Evolutionary conservation across 2,888 invertebrate species (phyloP), one percentile per base, ranked within the genome.

Genomic region (Seira sanloemensis): DNA sequence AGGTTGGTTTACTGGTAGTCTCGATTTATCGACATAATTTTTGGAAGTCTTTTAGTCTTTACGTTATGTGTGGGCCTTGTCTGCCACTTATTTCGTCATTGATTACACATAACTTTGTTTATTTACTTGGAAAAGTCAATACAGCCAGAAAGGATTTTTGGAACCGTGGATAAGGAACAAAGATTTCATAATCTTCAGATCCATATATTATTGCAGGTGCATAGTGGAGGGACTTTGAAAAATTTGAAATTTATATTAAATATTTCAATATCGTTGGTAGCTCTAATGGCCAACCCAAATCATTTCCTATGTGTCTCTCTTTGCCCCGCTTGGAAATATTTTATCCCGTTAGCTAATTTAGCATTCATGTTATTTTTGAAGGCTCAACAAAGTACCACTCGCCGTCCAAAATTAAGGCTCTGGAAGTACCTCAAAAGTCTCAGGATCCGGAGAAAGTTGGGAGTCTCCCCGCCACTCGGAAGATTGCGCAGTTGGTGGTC

Each of bases 11-110:
- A 12, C n/a, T 58, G 5, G 58, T 58, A 58, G 58, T 58, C 58
- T 58, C 58, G 67, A 67, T 76, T 76, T 76, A 76, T 76, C 67
- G 76, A 76, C 27, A 76, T 76, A 76, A 76, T 76, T 76, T 50
- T 50, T 7, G 58, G 18, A n/a, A 58, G 58, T 58, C n/a, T 16
- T 7, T 58, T 18, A 58, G n/a, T n/a, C n/a, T n/a, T n/a, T n/a
- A 58, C n/a, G 58, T n/a, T n/a, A 58, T 9, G 58, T 58, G 12
- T n/a, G 58, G n/a, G 9, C 18, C n/a, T n/a, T 9, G 58, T 2
- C n/a, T 58, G 58, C 16, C 2, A 58, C n/a, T 58, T 58, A 58
- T 58, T 58, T 58, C n/a, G n/a, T 58, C 58, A 58, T 58, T 58
- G 58, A 58, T 58, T 58, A 58, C 58, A 58, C 5, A 58, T n/a